Base-by-base conservation (phyloP, 2,113 vertebrate genomes). In the Hippocampus barbouri region DNA sequence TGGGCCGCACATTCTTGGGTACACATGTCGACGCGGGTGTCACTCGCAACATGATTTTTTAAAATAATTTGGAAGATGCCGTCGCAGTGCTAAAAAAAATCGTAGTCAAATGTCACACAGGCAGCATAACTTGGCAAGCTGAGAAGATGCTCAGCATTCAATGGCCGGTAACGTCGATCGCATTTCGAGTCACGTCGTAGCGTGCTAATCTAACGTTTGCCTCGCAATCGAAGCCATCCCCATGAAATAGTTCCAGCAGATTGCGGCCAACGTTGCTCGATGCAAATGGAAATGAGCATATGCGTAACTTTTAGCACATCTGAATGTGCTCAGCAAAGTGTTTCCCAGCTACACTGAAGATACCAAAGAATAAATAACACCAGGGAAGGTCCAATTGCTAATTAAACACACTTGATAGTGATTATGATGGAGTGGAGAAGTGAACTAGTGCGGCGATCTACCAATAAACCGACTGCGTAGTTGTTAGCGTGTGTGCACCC, bases 1-100 rank as follows among this genome's bases (percentile, higher is more conserved):
- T 90, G 89, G 90, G 90, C 89, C 89, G 86, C 87, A 85, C 81
- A 85, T 84, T 88, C 78, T 81, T 77, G 77, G 80, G 74, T 86
- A 82, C 82, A 82, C 85, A 87, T 84, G 82, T 66, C 63, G 40
- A 45, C 21, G 45, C 14, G 21, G n/a, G 40, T 45, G 41, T 30
- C n/a, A 2, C 21, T 43, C 57, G 23, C 45, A 27, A 73, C 67
- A 71, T 41, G 8, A 41, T 14, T 12, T 14, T 12, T 45, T 0
- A 43, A 43, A 16, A 49, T 0, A 16, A 0, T 23, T 43, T 41
- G 23, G 41, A 8, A 41, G n/a, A 65, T 45, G 43, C 15, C 4
- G 47, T 49, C 16, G 47, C 47, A 15, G 15, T 18, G 47, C 14
- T 5, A 49, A 6, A 49, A 6, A 49, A 51, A 51, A 51, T 18